phyloP scores from a whole-genome alignment of 2,113 vertebrate species.

The Chascanopsetta lugubris region DNA sequence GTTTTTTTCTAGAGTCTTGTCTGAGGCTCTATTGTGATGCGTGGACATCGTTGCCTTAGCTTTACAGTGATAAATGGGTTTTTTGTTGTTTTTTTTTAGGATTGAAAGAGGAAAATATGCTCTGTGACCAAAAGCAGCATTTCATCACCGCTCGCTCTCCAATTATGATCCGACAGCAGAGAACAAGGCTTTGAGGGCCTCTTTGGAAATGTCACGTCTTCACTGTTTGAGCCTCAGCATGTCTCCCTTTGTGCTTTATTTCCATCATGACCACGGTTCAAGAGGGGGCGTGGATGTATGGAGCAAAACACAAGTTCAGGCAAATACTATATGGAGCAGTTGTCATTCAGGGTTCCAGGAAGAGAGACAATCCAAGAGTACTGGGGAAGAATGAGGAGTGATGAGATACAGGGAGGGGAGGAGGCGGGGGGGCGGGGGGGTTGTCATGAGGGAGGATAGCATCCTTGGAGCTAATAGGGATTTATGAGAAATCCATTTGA shows the following conservation, averaged over 20 bases:
- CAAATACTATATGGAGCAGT: constrained; percentile 39
- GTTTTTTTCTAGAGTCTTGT: constrained; percentile 33
- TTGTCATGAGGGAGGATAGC: constrained; percentile 25
- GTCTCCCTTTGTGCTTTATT: constrained; percentile 51
- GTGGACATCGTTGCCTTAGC: constrained; percentile 17
- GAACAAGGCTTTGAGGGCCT: constrained; percentile 37
- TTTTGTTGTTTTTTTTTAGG: constrained; percentile 27
- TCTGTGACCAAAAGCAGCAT: constrained; percentile 35
- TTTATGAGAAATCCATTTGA: constrained; percentile 19
- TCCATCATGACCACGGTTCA: constrained; percentile 52
- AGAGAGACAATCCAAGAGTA: constrained; percentile 44
- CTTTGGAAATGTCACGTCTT: constrained; percentile 17
- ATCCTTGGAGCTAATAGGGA: constrained; percentile 33
- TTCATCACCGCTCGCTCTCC: constrained; percentile 35
- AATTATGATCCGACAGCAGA: constrained; percentile 33
- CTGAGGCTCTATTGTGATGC: constrained; percentile 57
- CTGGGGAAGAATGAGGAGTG: constrained; percentile 24
- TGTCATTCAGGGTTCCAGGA: constrained; percentile 37
- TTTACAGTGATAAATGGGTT: not conserved
- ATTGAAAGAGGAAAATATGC: constrained; percentile 31
- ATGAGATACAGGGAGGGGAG: constrained; percentile 16
- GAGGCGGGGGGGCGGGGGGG: too few species aligned
- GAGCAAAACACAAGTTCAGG: constrained; percentile 43
- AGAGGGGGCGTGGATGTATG: constrained; percentile 24
- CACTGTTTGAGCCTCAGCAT: constrained; percentile 61